Percentiles rank a stretch among this genome's conserved stretches.
phyloP scores from a whole-genome alignment of 2,797 vertebrate species.

The Taenioides sp. region DNA sequence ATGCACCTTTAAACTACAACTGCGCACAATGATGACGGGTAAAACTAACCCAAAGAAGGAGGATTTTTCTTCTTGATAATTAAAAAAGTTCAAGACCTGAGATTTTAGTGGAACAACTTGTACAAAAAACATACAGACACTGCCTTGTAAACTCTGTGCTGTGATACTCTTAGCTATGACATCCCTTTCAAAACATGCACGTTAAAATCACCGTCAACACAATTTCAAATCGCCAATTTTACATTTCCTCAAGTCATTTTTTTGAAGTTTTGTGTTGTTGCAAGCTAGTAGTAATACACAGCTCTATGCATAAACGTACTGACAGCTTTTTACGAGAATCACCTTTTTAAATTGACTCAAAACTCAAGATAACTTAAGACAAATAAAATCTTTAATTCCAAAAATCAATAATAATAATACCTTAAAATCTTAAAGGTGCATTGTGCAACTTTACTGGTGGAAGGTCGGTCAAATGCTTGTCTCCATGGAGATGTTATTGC shows the following conservation, averaged over 20 bases:
- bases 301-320: constrained; percentile 53
- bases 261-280: constrained; percentile 25
- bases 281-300: constrained; percentile 56
- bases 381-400: constrained; percentile 65
- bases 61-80: constrained; percentile 64
- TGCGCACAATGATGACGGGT: constrained; percentile 45
- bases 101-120: constrained; percentile 70
- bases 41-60: constrained; percentile 54
- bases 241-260: constrained; percentile 17
- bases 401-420: constrained; percentile 62
- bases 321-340: constrained; percentile 46
- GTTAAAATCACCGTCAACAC: constrained; percentile 55
- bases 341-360: constrained; percentile 35
- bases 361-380: constrained; percentile 72
- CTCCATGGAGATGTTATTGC: too few species aligned
- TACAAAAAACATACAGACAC: constrained; percentile 46
- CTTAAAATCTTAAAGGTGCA: constrained; percentile 34
- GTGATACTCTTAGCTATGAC: constrained; percentile 40
- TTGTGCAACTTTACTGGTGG: too few species aligned
- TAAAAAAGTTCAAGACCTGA: constrained; percentile 78
- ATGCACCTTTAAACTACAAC: constrained; percentile 1
- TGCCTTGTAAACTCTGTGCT: constrained; percentile 59
- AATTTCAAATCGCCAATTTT: constrained; percentile 40
- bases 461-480: too few species aligned
- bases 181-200: constrained; percentile 70